Conservation (phyloP, 2,113 vertebrate species). For the Leiothrix lutea region DNA sequence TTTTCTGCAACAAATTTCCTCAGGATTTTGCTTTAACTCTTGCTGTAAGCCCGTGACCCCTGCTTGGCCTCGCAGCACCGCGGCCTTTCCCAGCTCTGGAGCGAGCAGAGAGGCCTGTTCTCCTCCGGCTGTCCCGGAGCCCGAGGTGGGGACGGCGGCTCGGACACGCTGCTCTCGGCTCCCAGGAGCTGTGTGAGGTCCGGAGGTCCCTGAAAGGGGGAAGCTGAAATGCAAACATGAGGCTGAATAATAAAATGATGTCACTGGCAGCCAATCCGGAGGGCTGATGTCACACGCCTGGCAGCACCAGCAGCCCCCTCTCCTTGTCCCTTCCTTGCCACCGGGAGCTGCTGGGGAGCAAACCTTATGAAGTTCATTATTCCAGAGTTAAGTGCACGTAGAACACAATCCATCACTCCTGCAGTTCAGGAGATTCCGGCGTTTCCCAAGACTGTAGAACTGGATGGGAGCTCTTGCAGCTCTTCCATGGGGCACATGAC, state of each 20-base stretch:
- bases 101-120: rapidly evolving
- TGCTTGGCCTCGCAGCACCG: not conserved
- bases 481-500: not conserved
- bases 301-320: constrained; percentile 2
- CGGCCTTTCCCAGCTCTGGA: not conserved
- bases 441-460: not conserved
- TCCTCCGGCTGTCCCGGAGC: rapidly evolving
- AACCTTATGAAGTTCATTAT: not conserved
- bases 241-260: constrained; percentile 73
- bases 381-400: not conserved
- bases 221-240: constrained; percentile 33
- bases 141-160: not conserved
- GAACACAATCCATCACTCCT: not conserved
- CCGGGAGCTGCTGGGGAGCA: not conserved
- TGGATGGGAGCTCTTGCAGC: not conserved
- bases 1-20: not conserved
- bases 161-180: not conserved
- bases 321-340: not conserved
- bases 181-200: constrained; percentile 26
- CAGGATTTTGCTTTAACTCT: not conserved
- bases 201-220: constrained; percentile 59
- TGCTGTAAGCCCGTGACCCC: not conserved
- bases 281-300: constrained; percentile 35
- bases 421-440: not conserved
- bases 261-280: constrained; percentile 75